Evolutionary conservation across 1,140 invertebrate genomes (phyloP), one percentile per base, ranked within the genome.

Genomic region (Pectinophora gossypiella): DNA sequence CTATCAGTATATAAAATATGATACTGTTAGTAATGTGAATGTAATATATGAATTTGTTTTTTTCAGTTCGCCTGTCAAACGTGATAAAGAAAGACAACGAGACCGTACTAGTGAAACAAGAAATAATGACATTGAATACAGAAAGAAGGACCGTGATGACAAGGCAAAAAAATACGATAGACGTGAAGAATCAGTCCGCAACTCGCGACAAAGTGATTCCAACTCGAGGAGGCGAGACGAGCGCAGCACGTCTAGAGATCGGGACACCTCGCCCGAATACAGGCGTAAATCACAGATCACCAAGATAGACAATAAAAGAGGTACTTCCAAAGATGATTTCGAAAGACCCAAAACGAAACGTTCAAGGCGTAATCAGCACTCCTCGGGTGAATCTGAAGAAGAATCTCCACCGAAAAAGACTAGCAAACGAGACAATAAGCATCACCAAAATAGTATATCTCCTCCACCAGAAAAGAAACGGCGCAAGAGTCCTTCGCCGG

Each of bases 11-110:
- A n/a, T n/a, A n/a, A n/a, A n/a, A n/a, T n/a, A n/a, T n/a, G n/a
- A n/a, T n/a, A n/a, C n/a, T n/a, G n/a, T n/a, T n/a, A n/a, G n/a
- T n/a, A n/a, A n/a, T n/a, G n/a, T n/a, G n/a, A n/a, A n/a, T n/a
- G n/a, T n/a, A n/a, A n/a, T n/a, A n/a, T n/a, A n/a, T n/a, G n/a
- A n/a, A n/a, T n/a, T n/a, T n/a, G n/a, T n/a, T n/a, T n/a, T n/a
- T 74, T 81, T 19, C 70, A 86, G 83, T 60, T 85, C 83, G 27
- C 79, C 77, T 47, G 68, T 73, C 7, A 82, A 69, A 59, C 57
- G 66, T 53, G 53, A 54, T 15, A 86, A 81, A 67, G 73, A 80
- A 4, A 83, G 68, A 48, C 54, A 63, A 27, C 27, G 56, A 21
- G 71, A 81, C 36, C 68, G 70, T 18, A 44, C 60, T 22, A 63